Base-by-base conservation (phyloP, 2,113 vertebrate genomes). In the Aptenodytes forsteri region DNA sequence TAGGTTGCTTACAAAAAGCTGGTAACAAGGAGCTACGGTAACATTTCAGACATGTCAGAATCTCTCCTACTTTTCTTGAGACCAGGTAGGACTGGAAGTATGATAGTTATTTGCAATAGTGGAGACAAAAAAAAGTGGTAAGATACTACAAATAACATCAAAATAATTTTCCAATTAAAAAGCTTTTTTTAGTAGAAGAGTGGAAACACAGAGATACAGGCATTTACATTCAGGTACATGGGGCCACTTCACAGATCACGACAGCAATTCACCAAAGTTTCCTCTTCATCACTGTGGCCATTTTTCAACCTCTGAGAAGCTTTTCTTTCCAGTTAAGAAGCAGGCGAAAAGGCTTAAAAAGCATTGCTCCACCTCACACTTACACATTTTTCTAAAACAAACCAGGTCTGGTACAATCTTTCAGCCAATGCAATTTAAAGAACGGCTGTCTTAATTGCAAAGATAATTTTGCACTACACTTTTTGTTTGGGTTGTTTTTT, bases 371-470 rank as follows among this genome's bases (percentile, higher is more conserved):
- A 50, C 20, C 26, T 44, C 25, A 26, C 10, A 11, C 30, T 27
- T 26, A 62, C 1, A 9, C 3, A 3, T n/a, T 30, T 55, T 65
- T 58, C 44, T 40, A 49, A 17, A 19, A 19, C 30, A 58, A 27
- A 32, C 26, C 27, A 38, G n/a, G 21, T 12, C 49, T 58, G 36
- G 36, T 22, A 66, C 16, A 20, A 44, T 11, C 18, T 56, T 65
- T 50, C 34, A 34, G 49, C 9, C 42, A 34, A 19, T 3, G 36
- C 15, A 10, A 58, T 71, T 36, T 40, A 36, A 65, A 83, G 21
- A 50, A 40, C 0, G 2, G 5, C 36, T 40, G 25, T 25, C 64
- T 71, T 56, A 38, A 19, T 7, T 65, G 12, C 1, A 0, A 46
- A 54, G 29, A n/a, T 25, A 56, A 46, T 26, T 66, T 36, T 93